Base-by-base conservation (phyloP, 2,888 invertebrate species). In the Sphinx pinastri region DNA sequence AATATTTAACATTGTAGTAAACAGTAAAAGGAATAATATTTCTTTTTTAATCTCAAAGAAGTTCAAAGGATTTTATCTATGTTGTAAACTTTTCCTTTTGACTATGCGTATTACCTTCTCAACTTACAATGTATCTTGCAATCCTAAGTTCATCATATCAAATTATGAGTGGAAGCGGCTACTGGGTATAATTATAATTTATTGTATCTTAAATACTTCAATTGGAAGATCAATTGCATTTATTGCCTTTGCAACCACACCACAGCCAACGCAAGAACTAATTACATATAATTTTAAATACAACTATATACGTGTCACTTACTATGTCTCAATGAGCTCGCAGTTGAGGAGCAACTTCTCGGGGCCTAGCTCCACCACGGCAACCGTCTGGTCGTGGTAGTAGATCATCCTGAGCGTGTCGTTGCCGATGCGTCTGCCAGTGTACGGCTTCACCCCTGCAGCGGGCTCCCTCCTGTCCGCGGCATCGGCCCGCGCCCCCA, bases 321-420 rank as follows among this genome's bases (percentile, higher is more conserved):
- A 98, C 98, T 96, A 96, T 77, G 97, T 97, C 95, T 98, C 98
- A 83, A 98, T 96, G 79, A 98, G 95, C 87, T 97, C 97, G 86
- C 98, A 98, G 83, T 96, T 96, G 68, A 96, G 94, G 72, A 97
- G 92, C 79, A 96, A 90, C 85, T 97, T 96, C 73, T 95, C 95
- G 8, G 95, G 94, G 6, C 96, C 97, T 71, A 97, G 93, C 86
- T 98, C 97, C 63, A 97, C 96, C 59, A 98, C 95, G 1, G 97
- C 98, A 59, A 98, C 96, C 1, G 98, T 97, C 89, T 97, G 97
- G 82, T 97, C 98, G 90, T 97, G 95, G 89, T 95, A 95, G 88
- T 97, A 97, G 74, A 97, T 96, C 96, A 97, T 96, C 73, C 96
- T 89, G 69, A 96, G 91, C 4, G 97, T 96, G 78, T 96, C 96